Base-by-base conservation (phyloP, 2,888 invertebrate genomes). In the Pelosia muscerda region DNA sequence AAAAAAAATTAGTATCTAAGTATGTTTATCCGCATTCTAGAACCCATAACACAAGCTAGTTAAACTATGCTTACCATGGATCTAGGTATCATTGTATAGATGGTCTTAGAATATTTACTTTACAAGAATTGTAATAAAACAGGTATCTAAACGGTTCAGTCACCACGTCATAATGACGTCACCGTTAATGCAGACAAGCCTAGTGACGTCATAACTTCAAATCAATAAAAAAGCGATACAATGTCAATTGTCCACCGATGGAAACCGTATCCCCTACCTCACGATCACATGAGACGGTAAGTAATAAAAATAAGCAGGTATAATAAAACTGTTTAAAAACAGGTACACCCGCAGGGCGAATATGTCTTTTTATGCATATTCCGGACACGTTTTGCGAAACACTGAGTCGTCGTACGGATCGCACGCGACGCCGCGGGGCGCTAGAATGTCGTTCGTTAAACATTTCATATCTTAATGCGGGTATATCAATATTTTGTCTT, bases 381-480 rank as follows among this genome's bases (percentile, higher is more conserved):
- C 65, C 23, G 26, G 53, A 65, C 69, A 62, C 59, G 69, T 69
- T 53, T 61, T 15, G 65, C 57, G 15, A 34, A 25, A 25, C 60
- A 61, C 22, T n/a, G 54, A 38, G 49, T 61, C 49, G n/a, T 57
- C 6, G 22, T 22, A 38, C 38, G 69, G 25, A 57, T 10, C 69
- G 68, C 54, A 63, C 63, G 63, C 66, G 25, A 63, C 78, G 26
- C 78, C 61, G 66, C 78, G 81, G 78, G 78, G 68, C 69, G 38
- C 69, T 68, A 64, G 55, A 34, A 61, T 70, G 76, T 73, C 65
- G 22, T 75, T 78, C 70, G 63, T 77, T 55, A 68, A 58, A 56
- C 66, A 70, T 77, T 80, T 77, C 77, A 77, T 70, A 38, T 53
- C 70, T 75, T 61, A 72, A 72, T 69, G 72, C 72, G 31, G 3